phyloP scores from a whole-genome alignment of 2,888 invertebrate species.

The Campoletis raptor region DNA sequence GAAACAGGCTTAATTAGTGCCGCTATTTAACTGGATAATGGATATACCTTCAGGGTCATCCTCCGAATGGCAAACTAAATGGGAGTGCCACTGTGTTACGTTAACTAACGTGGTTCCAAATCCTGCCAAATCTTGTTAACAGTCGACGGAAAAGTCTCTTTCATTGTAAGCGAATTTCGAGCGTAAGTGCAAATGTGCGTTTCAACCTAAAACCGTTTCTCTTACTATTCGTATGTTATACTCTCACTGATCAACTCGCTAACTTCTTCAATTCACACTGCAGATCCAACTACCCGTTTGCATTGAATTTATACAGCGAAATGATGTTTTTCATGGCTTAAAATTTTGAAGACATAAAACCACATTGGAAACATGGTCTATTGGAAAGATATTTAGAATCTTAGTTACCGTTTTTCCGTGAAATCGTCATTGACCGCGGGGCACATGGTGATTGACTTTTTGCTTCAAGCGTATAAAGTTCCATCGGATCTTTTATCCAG shows the following conservation, averaged over 20 bases:
- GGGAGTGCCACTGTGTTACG: constrained; percentile 80
- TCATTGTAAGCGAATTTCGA: constrained; percentile 79
- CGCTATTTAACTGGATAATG: constrained; percentile 80
- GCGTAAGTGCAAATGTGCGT: constrained; percentile 54
- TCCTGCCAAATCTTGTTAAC: constrained; percentile 82
- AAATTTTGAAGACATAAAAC: not conserved
- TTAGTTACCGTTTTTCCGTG: not conserved
- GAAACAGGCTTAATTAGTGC: constrained; percentile 82
- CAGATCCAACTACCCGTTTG: not conserved
- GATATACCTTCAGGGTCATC: constrained; percentile 56
- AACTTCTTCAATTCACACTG: constrained; percentile 28
- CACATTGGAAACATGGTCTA: not conserved
- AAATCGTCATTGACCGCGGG: constrained; percentile 9
- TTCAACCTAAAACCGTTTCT: constrained; percentile 30
- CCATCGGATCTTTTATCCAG: constrained; percentile 42
- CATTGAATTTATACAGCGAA: not conserved
- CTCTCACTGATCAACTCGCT: constrained; percentile 16
- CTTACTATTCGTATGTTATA: not conserved
- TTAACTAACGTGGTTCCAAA: constrained; percentile 79
- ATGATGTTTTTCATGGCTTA: not conserved
- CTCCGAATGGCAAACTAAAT: constrained; percentile 70
- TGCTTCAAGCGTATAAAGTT: constrained; percentile 2
- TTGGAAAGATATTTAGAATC: not conserved
- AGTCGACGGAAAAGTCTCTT: constrained; percentile 78
- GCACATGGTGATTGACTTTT: not conserved